Evolutionary conservation across 2,113 vertebrate genomes (phyloP).

Genomic region (Microtus oregoni): DNA sequence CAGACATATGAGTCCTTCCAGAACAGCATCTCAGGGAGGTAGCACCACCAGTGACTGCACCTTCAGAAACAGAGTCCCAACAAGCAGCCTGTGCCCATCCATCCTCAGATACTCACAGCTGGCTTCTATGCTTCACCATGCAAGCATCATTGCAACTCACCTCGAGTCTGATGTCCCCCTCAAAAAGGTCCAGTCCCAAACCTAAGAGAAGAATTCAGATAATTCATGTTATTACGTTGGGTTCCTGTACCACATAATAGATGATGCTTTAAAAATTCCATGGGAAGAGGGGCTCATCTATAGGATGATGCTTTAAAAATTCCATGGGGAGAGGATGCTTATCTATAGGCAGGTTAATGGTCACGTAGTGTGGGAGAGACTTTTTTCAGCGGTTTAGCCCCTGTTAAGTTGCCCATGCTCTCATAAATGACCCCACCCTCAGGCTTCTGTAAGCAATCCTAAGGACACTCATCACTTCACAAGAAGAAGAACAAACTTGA

Average conservation of each 20-base stretch:
- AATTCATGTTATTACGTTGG: slow-evolving; percentile 45
- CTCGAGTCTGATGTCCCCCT: slow-evolving; percentile 92
- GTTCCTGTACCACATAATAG: not conserved
- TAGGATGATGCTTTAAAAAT: not conserved
- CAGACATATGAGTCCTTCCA: slow-evolving; percentile 52
- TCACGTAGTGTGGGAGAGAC: not conserved
- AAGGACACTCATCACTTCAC: not conserved
- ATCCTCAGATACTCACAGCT: slow-evolving; percentile 42
- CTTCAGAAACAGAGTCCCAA: slow-evolving; percentile 39
- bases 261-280: not conserved
- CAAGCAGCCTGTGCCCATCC: not conserved
- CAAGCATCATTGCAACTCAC: slow-evolving; percentile 84
- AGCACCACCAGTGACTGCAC: slow-evolving; percentile 29
- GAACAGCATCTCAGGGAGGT: not conserved
- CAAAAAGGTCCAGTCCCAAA: slow-evolving; percentile 91
- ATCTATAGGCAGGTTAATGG: not conserved
- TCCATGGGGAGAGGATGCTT: no score
- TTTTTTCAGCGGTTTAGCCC: not conserved
- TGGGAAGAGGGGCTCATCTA: not conserved
- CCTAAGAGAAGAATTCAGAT: slow-evolving; percentile 83
- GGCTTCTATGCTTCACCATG: not conserved
- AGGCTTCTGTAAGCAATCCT: not conserved
- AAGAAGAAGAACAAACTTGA: not conserved
- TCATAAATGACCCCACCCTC: not conserved
- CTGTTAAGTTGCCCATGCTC: not conserved